phyloP scores from a whole-genome alignment of 2,797 vertebrate species.

The Rallus crepitans region DNA sequence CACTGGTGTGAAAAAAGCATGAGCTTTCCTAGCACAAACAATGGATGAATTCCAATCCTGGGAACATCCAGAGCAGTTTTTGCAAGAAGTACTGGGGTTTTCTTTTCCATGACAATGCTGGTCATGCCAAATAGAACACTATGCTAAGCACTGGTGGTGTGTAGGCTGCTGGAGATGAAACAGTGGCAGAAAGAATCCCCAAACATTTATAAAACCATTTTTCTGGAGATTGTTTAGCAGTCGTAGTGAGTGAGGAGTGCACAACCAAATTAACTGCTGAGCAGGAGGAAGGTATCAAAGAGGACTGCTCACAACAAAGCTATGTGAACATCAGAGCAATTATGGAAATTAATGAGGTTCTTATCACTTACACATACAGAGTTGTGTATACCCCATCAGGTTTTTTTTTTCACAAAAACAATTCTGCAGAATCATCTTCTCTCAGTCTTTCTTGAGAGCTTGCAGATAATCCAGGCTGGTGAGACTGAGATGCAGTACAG shows the following conservation, averaged over 20 bases:
- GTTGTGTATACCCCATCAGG: background rate
- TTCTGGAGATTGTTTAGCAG: background rate
- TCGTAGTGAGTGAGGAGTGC: background rate
- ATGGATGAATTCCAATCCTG: background rate
- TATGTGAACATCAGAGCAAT: background rate
- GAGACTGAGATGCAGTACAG: background rate
- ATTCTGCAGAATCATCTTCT: background rate
- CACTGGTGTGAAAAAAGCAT: background rate
- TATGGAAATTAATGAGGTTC: background rate
- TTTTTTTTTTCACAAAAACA: background rate
- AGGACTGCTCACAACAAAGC: background rate
- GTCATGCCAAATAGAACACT: background rate
- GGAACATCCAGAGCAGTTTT: background rate
- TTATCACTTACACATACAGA: background rate
- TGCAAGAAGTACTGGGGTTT: background rate
- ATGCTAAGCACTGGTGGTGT: background rate
- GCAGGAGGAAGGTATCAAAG: background rate
- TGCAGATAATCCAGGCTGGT: background rate
- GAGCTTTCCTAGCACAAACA: background rate
- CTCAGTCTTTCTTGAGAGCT: background rate
- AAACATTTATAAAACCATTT: background rate
- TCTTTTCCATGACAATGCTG: background rate
- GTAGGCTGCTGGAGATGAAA: background rate
- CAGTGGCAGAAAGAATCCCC: background rate
- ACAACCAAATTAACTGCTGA: background rate